Evolutionary conservation across 2,888 invertebrate species (phyloP), one percentile per base, ranked within the genome.

Genomic region (Acanthosepion esculentum): DNA sequence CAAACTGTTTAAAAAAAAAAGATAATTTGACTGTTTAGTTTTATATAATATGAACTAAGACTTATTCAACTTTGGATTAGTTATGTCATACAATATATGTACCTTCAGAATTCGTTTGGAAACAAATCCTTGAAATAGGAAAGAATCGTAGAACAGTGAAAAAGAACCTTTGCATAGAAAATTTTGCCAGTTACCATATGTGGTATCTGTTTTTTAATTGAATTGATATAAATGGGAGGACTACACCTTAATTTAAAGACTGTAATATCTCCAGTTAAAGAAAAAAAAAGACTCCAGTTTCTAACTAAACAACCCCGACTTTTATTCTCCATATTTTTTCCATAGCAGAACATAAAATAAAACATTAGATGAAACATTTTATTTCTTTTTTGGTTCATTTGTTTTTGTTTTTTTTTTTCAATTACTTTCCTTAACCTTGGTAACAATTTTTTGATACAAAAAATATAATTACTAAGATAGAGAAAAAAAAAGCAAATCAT

Each of bases 391-490:
- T 78, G 12, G 7, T 29, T n/a, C 29, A n/a, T 78, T 10, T 78
- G 1, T 29, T 78, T 15, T 78, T 33, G n/a, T 78, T 78, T 29
- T 78, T 15, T 78, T 33, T 78, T 78, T 78, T 10, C 33, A 33
- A 78, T 78, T 78, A 78, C 78, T 78, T 78, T 78, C 33, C 78
- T 78, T 78, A 78, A 78, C n/a, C 78, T 33, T 78, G n/a, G n/a
- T 33, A n/a, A n/a, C 8, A 33, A 15, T n/a, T n/a, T n/a, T n/a
- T n/a, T 15, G n/a, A n/a, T 29, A n/a, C 29, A n/a, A 78, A 78
- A 7, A 78, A 78, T n/a, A n/a, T n/a, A 78, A 78, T 29, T 10
- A n/a, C n/a, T 2, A 33, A 78, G n/a, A 33, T 41, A 12, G n/a
- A n/a, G 33, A 33, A 78, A 78, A 33, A 78, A 33, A 12, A 5